A percentile compares a stretch with the other conserved stretches of the same genome.
Evolutionary conservation across 2,797 vertebrate genomes (phyloP).

Genomic region (Peromyscus aztecus): DNA sequence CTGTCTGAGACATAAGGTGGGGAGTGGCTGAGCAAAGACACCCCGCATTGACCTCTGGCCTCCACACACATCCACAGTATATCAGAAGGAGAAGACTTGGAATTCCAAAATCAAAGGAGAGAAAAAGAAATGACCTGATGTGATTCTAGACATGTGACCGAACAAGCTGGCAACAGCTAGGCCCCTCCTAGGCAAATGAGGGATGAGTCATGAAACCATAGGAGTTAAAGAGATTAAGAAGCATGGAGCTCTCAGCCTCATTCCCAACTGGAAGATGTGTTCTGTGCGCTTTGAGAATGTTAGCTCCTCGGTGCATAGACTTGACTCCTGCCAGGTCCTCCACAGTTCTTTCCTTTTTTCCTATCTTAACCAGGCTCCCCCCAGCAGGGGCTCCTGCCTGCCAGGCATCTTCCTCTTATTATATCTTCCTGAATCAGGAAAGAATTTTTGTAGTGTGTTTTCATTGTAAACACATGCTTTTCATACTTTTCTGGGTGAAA

Average conservation of each 20-base stretch:
- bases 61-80: too few species aligned
- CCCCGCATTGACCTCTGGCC: background rate
- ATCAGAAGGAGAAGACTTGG: background rate
- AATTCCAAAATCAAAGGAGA: background rate
- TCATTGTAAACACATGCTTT: conserved; percentile 71
- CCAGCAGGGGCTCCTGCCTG: background rate
- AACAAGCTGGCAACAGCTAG: background rate
- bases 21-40: background rate
- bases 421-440: conserved; percentile 61
- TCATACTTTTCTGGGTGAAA: conserved; percentile 69
- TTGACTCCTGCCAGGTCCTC: conserved; percentile 51
- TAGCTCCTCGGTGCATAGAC: background rate
- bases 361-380: background rate
- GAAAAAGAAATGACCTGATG: background rate
- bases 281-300: background rate
- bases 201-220: conserved; percentile 33
- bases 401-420: background rate
- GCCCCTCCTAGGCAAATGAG: background rate
- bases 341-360: background rate
- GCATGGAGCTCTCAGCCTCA: background rate
- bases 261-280: background rate
- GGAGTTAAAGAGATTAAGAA: conserved; percentile 55
- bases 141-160: background rate
- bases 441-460: conserved; percentile 76
- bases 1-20: background rate